Evolutionary conservation across 1,140 invertebrate genomes (phyloP).

Genomic region (Drosophila sulfurigaster): DNA sequence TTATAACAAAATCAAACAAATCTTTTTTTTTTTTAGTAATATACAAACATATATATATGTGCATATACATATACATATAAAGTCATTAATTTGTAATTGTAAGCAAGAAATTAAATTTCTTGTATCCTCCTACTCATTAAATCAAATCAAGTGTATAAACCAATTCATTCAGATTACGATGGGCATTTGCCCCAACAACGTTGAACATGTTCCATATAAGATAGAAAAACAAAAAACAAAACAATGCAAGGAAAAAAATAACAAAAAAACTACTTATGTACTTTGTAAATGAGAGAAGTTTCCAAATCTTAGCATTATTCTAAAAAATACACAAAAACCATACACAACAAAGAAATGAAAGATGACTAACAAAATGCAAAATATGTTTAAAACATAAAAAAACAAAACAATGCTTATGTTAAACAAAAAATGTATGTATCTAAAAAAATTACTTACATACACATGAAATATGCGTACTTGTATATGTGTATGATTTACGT

Average conservation of each 20-base stretch:
- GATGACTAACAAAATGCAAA: slow-evolving; percentile 29
- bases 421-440: slow-evolving; percentile 53
- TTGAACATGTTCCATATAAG: slow-evolving; percentile 49
- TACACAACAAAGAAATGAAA: slow-evolving; percentile 7
- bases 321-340: slow-evolving; percentile 16
- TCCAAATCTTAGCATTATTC: slow-evolving; percentile 59
- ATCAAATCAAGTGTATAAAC: slow-evolving; percentile 35
- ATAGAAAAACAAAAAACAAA: slow-evolving; percentile 23
- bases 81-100: slow-evolving; percentile 60
- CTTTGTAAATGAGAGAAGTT: slow-evolving; percentile 63
- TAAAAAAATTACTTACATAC: slow-evolving; percentile 18
- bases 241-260: slow-evolving; percentile 4
- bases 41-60: slow-evolving; percentile 34
- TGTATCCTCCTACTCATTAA: slow-evolving; percentile 51
- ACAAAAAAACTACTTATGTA: slow-evolving; percentile 44
- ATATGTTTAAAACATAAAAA: slow-evolving; percentile 73
- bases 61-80: slow-evolving; percentile 32
- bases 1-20: not conserved
- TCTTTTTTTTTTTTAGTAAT: slow-evolving; percentile 50
- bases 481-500: slow-evolving; percentile 59
- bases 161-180: slow-evolving; percentile 23
- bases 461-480: slow-evolving; percentile 46
- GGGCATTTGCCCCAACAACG: slow-evolving; percentile 12
- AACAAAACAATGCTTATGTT: slow-evolving; percentile 46
- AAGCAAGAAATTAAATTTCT: slow-evolving; percentile 78